These are phyloP conservation scores for Formica exsecta DNA, from an alignment of 1,140 invertebrate species.

Conservation along the genomic window DNA sequence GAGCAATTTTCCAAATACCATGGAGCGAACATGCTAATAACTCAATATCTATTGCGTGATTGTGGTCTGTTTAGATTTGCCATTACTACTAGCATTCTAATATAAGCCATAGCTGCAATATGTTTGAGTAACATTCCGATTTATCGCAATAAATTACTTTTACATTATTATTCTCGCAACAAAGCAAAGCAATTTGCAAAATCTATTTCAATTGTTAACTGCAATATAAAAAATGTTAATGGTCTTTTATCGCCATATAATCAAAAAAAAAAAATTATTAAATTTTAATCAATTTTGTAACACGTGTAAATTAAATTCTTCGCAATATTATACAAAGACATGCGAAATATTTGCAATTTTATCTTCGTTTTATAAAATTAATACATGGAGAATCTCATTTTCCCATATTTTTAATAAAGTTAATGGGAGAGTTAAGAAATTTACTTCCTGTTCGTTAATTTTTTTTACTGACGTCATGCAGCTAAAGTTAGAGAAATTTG, in stretches of 20 bases:
- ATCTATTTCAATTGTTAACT: neutral
- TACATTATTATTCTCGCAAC: neutral
- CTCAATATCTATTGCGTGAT: neutral
- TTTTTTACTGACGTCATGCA: neutral
- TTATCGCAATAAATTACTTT: slow-evolving; percentile 26
- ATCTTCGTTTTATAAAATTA: neutral
- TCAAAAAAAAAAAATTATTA: neutral
- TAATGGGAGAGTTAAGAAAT: slow-evolving; percentile 33
- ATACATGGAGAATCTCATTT: neutral
- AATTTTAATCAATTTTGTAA: slow-evolving; percentile 21
- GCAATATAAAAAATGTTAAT: neutral
- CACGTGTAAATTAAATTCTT: neutral
- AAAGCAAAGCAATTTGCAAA: neutral
- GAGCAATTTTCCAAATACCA: slow-evolving; percentile 37
- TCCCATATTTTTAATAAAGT: neutral
- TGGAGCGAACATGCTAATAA: slow-evolving; percentile 35
- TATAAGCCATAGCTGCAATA: neutral
- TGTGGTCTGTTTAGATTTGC: neutral
- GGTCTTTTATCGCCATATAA: neutral
- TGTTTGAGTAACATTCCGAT: slow-evolving; percentile 1
- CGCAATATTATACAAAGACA: neutral
- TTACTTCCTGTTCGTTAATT: neutral
- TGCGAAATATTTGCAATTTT: neutral
- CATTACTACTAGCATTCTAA: neutral
- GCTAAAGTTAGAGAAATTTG: slow-evolving; percentile 27